Conservation (phyloP, 37 sponge, comb jelly and placozoan genomes). For the Eunapius fragilis region DNA sequence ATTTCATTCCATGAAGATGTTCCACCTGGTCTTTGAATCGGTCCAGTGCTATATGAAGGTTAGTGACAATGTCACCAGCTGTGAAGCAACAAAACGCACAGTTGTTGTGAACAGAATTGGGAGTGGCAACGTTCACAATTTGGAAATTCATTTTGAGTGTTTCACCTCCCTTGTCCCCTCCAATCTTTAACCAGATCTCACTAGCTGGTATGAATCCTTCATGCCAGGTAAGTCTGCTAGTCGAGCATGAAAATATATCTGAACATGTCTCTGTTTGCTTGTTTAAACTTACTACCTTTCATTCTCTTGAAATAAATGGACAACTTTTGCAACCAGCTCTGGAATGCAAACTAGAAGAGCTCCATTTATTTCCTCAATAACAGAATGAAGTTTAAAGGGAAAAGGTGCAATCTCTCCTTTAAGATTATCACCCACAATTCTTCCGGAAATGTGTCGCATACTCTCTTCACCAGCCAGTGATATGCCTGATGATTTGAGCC, state of each 20-base stretch:
- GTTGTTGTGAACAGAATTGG: conserved; percentile 34
- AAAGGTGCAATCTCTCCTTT: conserved; percentile 11
- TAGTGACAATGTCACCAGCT: conserved; percentile 26
- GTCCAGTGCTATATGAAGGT: conserved; percentile 31
- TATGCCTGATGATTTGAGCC: background rate
- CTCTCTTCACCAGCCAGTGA: background rate
- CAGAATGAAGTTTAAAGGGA: background rate
- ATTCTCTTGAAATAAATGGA: conserved; percentile 10
- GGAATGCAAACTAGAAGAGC: conserved; percentile 12
- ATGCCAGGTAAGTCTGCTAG: conserved; percentile 47
- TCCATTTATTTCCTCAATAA: conserved; percentile 3
- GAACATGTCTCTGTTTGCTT: background rate
- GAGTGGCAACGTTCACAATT: conserved; percentile 17
- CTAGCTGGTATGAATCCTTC: conserved; percentile 30
- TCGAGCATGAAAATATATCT: background rate
- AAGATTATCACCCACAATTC: background rate
- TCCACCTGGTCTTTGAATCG: background rate
- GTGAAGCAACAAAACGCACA: conserved; percentile 18
- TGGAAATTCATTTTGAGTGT: conserved; percentile 46
- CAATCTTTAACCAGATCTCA: conserved; percentile 54
- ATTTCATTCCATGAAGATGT: too few relatives aligned
- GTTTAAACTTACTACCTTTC: background rate
- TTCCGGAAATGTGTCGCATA: background rate
- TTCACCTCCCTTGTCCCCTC: conserved; percentile 53
- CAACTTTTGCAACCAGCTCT: conserved; percentile 1